Percentiles rank a stretch among this genome's conserved stretches.
Evolutionary conservation across 2,113 vertebrate genomes (phyloP).

Genomic region (Scophthalmus maximus): DNA sequence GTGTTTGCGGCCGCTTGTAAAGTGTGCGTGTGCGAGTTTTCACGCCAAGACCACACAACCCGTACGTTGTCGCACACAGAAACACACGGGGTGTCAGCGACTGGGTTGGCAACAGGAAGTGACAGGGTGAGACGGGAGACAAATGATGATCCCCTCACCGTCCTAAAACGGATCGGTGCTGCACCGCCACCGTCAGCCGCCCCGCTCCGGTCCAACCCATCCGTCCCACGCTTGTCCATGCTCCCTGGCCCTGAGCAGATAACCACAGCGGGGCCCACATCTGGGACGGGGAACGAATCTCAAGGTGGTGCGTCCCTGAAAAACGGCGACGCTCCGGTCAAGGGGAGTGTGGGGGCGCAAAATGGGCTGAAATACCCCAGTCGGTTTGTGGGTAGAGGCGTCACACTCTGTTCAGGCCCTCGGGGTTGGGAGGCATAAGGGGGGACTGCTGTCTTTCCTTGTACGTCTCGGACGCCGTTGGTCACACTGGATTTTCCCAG

Average conservation of each 20-base stretch:
- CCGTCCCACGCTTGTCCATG: slow-evolving; percentile 55
- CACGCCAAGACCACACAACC: slow-evolving; percentile 79
- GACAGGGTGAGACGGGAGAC: slow-evolving; percentile 77
- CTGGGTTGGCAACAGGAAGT: slow-evolving; percentile 66
- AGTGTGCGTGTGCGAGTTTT: slow-evolving; percentile 49
- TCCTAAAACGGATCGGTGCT: slow-evolving; percentile 72
- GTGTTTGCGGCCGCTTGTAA: slow-evolving; percentile 13
- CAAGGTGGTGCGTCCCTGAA: slow-evolving; percentile 58
- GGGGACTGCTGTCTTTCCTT: slow-evolving; percentile 56
- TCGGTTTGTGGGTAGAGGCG: slow-evolving; percentile 67
- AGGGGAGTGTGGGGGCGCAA: slow-evolving; percentile 66
- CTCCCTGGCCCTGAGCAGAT: slow-evolving; percentile 81
- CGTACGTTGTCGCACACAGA: slow-evolving; percentile 28
- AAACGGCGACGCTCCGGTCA: slow-evolving; percentile 39
- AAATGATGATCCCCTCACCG: slow-evolving; percentile 76
- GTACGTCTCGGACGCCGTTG: slow-evolving; percentile 60
- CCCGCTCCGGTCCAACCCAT: slow-evolving; percentile 53
- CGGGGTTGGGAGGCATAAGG: slow-evolving; percentile 41
- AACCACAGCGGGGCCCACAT: slow-evolving; percentile 56
- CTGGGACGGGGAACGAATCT: slow-evolving; percentile 63
- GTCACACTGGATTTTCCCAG: slow-evolving; percentile 69
- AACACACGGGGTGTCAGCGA: slow-evolving; percentile 60
- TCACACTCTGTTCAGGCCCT: slow-evolving; percentile 63
- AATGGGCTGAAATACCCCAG: slow-evolving; percentile 66
- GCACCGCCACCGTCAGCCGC: slow-evolving; percentile 30